A percentile compares a stretch with the other conserved stretches of the same genome.
Evolutionary conservation across 2,888 invertebrate genomes (phyloP).

Genomic region (Siphonodentalium dalli): DNA sequence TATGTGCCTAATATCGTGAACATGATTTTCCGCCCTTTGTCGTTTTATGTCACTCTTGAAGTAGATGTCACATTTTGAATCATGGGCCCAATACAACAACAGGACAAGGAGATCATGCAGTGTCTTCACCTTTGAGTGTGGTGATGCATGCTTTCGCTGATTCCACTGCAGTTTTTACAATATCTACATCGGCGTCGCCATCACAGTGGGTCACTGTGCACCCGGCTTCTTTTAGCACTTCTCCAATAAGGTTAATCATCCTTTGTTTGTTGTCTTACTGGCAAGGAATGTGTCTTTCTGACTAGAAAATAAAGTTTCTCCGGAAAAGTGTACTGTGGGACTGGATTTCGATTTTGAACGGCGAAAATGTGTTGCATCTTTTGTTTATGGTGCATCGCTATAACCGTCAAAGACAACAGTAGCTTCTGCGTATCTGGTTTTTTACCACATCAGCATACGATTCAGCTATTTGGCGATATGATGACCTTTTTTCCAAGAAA

Average conservation of each 20-base stretch:
- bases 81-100: conserved; percentile 29
- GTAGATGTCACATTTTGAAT: conserved; percentile 13
- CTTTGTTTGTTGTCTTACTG: conserved; percentile 36
- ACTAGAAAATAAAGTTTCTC: background rate
- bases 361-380: conserved; percentile 23
- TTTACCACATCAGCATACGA: conserved; percentile 5
- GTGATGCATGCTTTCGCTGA: conserved; percentile 15
- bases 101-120: conserved; percentile 41
- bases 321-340: too few species aligned
- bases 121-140: conserved; percentile 40
- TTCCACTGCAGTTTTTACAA: conserved; percentile 32
- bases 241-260: too few species aligned
- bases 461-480: conserved; percentile 11
- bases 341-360: too few species aligned
- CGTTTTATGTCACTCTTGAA: conserved; percentile 26
- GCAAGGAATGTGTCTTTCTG: conserved; percentile 32
- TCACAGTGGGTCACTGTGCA: conserved; percentile 27
- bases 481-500: conserved; percentile 20
- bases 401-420: conserved; percentile 27
- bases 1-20: conserved; percentile 29
- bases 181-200: conserved; percentile 38
- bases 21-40: background rate
- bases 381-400: conserved; percentile 16
- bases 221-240: too few species aligned
- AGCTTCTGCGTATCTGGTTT: background rate